Percentiles rank a stretch among this genome's conserved stretches.
Evolutionary conservation across 2,113 vertebrate species (phyloP).

Genomic region (Psephotus haematonotus): DNA sequence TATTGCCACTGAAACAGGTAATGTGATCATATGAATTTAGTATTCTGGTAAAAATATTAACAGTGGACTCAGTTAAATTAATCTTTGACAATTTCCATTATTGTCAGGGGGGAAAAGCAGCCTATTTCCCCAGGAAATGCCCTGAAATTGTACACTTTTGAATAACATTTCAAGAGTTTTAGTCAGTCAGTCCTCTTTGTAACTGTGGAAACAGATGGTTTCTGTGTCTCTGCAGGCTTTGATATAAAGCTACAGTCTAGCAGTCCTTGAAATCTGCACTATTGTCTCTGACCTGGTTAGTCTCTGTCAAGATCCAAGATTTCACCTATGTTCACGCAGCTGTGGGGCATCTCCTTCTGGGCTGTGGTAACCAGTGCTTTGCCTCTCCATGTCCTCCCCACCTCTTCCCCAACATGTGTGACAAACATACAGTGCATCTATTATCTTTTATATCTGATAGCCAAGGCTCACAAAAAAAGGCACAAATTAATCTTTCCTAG

Average conservation of each 20-base stretch:
- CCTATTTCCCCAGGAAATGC: not conserved
- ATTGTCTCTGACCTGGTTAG: not conserved
- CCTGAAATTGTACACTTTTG: not conserved
- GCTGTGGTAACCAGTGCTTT: not conserved
- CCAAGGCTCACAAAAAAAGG: not conserved
- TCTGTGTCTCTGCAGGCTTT: not conserved
- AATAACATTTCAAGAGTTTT: not conserved
- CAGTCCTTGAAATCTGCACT: not conserved
- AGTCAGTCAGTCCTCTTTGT: not conserved
- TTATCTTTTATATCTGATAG: not conserved
- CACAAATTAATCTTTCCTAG: not conserved
- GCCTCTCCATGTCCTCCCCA: not conserved
- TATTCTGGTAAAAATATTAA: constrained; percentile 18
- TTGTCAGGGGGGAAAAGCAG: not conserved
- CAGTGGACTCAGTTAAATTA: not conserved
- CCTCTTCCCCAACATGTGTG: not conserved
- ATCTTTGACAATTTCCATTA: not conserved
- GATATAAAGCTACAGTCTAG: not conserved
- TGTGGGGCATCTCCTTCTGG: not conserved
- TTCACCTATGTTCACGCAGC: not conserved
- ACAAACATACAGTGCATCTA: not conserved
- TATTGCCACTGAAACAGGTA: constrained; percentile 81
- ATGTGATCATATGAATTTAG: not conserved
- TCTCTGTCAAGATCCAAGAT: not conserved
- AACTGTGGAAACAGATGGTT: not conserved